phyloP scores from a whole-genome alignment of 1,140 invertebrate genomes.

The honey bee (Apis mellifera) region DNA sequence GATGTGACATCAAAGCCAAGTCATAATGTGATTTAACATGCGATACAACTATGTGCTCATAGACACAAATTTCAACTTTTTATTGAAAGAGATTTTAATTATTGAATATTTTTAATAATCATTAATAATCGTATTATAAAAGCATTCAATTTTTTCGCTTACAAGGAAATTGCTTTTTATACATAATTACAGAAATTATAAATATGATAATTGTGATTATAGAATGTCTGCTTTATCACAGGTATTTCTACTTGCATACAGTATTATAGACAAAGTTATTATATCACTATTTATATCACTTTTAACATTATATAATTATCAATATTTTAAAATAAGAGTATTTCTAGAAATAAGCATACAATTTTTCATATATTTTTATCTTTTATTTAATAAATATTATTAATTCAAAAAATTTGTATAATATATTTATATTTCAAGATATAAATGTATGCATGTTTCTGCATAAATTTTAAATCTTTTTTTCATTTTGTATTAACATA shows the following conservation, averaged over 20 bases:
- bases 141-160: not conserved
- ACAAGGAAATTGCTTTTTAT: not conserved
- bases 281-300: not conserved
- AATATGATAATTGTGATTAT: no score
- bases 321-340: not conserved
- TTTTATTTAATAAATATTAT: not conserved
- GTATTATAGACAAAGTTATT: not conserved
- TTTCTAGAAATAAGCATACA: not conserved
- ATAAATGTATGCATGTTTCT: not conserved
- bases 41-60: not conserved
- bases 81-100: not conserved
- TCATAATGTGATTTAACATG: not conserved
- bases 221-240: not conserved
- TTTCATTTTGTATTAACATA: not conserved
- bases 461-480: not conserved
- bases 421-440: no score
- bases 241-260: not conserved
- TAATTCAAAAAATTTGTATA: not conserved
- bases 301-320: not conserved
- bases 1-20: constrained; percentile 7
- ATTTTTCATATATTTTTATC: not conserved
- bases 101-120: not conserved
- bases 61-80: not conserved
- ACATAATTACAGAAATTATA: not conserved
- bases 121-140: not conserved